Percentiles rank a stretch among this genome's conserved stretches.
phyloP scores from a whole-genome alignment of 2,113 vertebrate genomes.

The Tachycineta bicolor region DNA sequence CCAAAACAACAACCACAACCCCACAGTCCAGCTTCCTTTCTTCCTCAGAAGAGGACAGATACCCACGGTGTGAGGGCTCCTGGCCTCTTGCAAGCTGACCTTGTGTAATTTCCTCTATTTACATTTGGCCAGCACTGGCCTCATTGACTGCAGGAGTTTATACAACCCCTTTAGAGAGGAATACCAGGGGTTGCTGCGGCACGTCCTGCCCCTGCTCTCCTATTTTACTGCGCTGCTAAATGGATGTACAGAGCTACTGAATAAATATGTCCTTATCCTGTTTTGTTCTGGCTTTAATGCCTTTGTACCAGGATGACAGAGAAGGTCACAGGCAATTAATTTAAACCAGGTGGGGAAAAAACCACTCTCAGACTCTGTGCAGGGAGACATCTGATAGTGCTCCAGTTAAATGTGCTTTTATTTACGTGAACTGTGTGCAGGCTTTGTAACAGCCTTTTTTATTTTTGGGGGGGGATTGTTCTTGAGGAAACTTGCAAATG shows the following conservation, averaged over 20 bases:
- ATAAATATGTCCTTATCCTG: neutral
- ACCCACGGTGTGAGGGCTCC: neutral
- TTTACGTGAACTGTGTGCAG: neutral
- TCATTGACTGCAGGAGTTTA: neutral
- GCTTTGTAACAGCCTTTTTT: neutral
- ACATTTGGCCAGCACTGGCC: neutral
- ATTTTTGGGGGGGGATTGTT: neutral
- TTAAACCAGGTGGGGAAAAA: slow-evolving; percentile 1
- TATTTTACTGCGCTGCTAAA: neutral
- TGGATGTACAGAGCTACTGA: neutral
- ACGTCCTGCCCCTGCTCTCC: neutral
- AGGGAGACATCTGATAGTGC: neutral
- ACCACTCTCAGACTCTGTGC: neutral
- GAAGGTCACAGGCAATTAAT: slow-evolving; percentile 2
- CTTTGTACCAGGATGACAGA: neutral
- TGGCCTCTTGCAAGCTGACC: neutral
- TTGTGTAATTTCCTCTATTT: slow-evolving; percentile 54
- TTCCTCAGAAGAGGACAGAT: neutral
- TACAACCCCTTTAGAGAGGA: neutral
- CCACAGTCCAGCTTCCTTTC: neutral
- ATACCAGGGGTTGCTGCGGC: neutral
- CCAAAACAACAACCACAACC: neutral
- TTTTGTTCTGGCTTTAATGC: neutral
- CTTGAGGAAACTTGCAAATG: neutral
- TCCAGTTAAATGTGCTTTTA: neutral